Base-by-base conservation (phyloP, 1,140 invertebrate genomes). In the Nasonia longicornis region DNA sequence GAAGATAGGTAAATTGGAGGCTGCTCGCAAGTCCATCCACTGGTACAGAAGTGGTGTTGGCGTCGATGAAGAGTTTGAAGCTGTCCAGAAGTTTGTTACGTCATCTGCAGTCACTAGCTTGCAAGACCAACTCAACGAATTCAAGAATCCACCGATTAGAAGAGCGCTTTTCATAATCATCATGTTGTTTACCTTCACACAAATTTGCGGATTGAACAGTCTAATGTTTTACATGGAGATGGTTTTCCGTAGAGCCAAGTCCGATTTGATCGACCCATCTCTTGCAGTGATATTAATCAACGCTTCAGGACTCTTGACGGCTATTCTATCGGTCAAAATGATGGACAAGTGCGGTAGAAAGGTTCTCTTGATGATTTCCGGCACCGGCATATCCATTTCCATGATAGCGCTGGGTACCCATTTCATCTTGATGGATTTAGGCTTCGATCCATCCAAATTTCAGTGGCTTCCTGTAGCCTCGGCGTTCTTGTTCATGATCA, bases 201-300 rank as follows among this genome's bases (percentile, higher is more conserved):
- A 96, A 86, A 91, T 96, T 48, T 95, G 93, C 75, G 95, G 95
- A 1, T 93, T 95, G n/a, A 94, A 94, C 73, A 94, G 94, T 2
- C 91, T 96, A 26, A 93, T 94, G 84, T 94, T 94, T 42, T 96
- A 96, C 85, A 92, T 94, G 26, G 94, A 95, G 79, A 93, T 93
- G 66, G 96, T 97, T 83, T 93, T 97, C 83, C 92, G 92, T 16
- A 88, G 91, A 63, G 92, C 92, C 22, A 92, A 92, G 67, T 91
- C 92, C 3, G 89, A 83, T 0, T 79, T 86, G 0, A 86, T 94
- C 42, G 86, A 88, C 3, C 88, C 92, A 10, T 88, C 91, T 64
- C 88, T 90, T 67, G 88, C 92, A 16, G 93, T 95, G 38, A 94
- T 96, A 63, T 88, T 95, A 35, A 92, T 95, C 80, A 94, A 94